Percentiles rank a stretch among this genome's conserved stretches.
Conservation (phyloP, 2,888 invertebrate species). For the Flexamia atlantica region DNA sequence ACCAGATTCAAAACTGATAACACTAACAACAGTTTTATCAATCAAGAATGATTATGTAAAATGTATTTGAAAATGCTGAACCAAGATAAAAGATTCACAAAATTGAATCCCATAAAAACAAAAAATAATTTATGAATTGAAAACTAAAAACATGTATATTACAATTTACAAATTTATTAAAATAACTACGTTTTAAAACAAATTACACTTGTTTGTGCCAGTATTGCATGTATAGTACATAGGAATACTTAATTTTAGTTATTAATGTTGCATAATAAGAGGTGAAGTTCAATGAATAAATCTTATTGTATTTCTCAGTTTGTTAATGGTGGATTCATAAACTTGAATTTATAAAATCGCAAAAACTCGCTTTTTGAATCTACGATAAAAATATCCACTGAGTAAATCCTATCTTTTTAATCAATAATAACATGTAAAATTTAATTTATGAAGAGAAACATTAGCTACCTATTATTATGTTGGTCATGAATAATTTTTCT, state of each 20-base stretch:
- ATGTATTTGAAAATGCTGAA: not conserved
- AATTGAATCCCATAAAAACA: not conserved
- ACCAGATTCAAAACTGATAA: not conserved
- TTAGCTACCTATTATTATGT: no score
- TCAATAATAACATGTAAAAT: no score
- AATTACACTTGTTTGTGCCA: constrained; percentile 23
- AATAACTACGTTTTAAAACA: constrained; percentile 31
- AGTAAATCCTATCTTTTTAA: no score
- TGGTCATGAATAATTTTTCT: no score
- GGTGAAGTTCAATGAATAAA: no score
- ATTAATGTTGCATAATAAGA: constrained; percentile 16
- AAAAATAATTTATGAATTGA: not conserved
- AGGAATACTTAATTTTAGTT: not conserved
- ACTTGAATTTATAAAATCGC: no score
- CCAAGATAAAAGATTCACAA: constrained; percentile 10
- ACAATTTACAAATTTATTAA: constrained; percentile 44
- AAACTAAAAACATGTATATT: constrained; percentile 30
- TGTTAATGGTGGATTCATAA: no score
- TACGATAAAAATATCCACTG: no score
- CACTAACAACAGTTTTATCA: constrained; percentile 29
- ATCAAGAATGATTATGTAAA: not conserved
- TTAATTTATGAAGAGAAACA: no score
- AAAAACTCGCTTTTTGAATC: no score
- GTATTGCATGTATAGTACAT: constrained; percentile 32
- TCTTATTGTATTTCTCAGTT: no score